Percentiles rank a stretch among this genome's conserved stretches.
Evolutionary conservation across 2,888 invertebrate species (phyloP).

Genomic region (Germaria angustata): DNA sequence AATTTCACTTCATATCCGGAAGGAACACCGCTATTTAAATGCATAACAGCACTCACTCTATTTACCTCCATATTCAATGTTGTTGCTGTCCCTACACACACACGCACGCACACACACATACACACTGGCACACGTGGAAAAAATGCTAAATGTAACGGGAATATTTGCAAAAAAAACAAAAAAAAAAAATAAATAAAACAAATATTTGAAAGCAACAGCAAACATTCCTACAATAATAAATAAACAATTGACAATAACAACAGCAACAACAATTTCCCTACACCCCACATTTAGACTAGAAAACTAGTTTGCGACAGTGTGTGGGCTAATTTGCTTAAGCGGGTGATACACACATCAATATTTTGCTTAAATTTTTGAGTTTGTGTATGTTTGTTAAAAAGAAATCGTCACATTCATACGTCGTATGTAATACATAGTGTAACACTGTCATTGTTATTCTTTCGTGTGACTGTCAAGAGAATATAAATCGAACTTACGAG

Average conservation of each 20-base stretch:
- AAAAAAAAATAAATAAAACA: constrained; percentile 26
- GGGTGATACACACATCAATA: too few species aligned
- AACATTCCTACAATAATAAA: constrained; percentile 2
- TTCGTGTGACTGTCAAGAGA: too few species aligned
- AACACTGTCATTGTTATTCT: too few species aligned
- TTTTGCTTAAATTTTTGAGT: too few species aligned
- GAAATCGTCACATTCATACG: too few species aligned
- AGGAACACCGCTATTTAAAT: constrained; percentile 9
- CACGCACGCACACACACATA: not conserved
- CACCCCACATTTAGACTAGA: not conserved
- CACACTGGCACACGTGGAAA: not conserved
- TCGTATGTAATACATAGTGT: too few species aligned
- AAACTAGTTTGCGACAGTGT: not conserved
- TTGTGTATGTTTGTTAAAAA: not conserved
- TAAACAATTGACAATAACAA: constrained; percentile 1
- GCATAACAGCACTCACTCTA: not conserved
- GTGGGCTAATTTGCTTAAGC: too few species aligned
- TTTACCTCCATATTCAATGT: not conserved
- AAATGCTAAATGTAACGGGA: constrained; percentile 40
- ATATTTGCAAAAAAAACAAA: constrained; percentile 30
- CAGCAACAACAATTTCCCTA: not conserved
- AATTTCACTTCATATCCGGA: not conserved
- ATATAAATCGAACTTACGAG: too few species aligned
- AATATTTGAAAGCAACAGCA: constrained; percentile 45
- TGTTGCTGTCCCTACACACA: not conserved